Evolutionary conservation across 2,888 invertebrate species (phyloP).

Genomic region (Patella caerulea): DNA sequence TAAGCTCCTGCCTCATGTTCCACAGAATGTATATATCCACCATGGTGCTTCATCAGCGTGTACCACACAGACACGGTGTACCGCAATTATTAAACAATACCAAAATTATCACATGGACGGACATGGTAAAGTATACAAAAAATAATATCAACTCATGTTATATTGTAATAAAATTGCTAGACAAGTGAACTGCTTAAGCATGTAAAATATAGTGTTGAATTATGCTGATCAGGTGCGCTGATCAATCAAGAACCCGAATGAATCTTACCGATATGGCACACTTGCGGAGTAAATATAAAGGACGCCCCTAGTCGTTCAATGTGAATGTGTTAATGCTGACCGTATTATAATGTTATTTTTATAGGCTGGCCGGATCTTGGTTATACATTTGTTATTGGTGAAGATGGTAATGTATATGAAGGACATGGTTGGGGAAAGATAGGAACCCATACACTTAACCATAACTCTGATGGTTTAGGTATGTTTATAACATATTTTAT

Average conservation of each 20-base stretch:
- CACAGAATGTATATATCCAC: slow-evolving; percentile 57
- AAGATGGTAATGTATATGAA: slow-evolving; percentile 82
- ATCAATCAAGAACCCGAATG: no score
- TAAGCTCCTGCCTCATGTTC: slow-evolving; percentile 38
- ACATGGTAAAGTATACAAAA: slow-evolving; percentile 32
- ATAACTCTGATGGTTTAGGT: slow-evolving; percentile 74
- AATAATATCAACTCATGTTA: no score
- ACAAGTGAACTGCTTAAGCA: no score
- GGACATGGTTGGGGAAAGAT: slow-evolving; percentile 82
- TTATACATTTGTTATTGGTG: slow-evolving; percentile 82
- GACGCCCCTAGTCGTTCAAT: no score
- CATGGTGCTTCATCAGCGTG: slow-evolving; percentile 73
- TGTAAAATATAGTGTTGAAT: no score
- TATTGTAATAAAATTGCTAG: no score
- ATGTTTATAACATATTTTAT: slow-evolving; percentile 32
- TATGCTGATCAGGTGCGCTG: no score
- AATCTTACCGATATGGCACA: no score
- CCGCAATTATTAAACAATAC: slow-evolving; percentile 32
- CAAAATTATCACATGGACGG: slow-evolving; percentile 54
- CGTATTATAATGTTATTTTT: background rate
- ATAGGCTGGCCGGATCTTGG: slow-evolving; percentile 51
- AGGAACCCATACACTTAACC: slow-evolving; percentile 79
- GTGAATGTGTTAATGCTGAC: no score
- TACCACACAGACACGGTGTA: slow-evolving; percentile 34
- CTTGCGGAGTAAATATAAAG: no score